Evolutionary conservation across 2,888 invertebrate species (phyloP).

Genomic region (Allolobophora icterica): DNA sequence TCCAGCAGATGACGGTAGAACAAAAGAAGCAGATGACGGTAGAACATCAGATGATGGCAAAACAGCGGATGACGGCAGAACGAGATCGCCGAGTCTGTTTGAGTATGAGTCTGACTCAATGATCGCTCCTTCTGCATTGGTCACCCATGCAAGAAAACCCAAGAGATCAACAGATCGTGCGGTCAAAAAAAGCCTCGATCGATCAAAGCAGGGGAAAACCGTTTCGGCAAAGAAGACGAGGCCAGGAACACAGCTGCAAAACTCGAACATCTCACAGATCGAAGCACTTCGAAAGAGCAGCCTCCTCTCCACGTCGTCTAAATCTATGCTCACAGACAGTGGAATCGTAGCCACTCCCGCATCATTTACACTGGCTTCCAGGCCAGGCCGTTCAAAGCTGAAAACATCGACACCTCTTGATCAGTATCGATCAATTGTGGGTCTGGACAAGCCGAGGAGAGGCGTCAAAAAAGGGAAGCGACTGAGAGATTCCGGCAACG

Average conservation of each 20-base stretch:
- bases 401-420: background rate
- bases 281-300: background rate
- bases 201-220: background rate
- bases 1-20: background rate
- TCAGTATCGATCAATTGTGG: background rate
- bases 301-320: background rate
- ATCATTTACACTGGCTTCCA: background rate
- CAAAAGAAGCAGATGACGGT: no score
- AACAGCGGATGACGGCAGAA: background rate
- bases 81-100: background rate
- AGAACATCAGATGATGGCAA: no score
- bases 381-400: background rate
- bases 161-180: background rate
- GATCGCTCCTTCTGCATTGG: background rate
- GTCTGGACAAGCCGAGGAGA: background rate
- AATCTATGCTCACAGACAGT: background rate
- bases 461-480: background rate
- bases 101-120: background rate
- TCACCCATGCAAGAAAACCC: background rate
- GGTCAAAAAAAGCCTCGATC: background rate
- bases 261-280: background rate
- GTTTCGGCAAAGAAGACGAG: background rate
- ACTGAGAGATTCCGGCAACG: background rate
- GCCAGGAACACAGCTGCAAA: background rate
- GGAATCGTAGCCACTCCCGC: background rate